Conservation (phyloP, 2,113 vertebrate species). For the Sminthopsis crassicaudata region DNA sequence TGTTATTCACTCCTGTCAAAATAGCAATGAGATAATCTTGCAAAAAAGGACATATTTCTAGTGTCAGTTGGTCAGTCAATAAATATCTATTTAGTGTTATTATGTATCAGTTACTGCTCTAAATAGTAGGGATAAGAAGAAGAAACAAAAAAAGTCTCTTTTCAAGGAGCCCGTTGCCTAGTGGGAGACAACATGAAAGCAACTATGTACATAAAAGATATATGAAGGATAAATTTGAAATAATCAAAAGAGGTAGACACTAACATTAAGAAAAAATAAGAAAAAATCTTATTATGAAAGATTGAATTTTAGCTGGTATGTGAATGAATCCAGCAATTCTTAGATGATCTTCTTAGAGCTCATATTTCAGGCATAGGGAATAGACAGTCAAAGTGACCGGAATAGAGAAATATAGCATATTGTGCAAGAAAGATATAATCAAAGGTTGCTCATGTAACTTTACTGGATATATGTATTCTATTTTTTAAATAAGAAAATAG, state of each 20-base stretch:
- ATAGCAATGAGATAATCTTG: background rate
- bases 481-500: background rate
- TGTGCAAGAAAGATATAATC: background rate
- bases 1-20: slow-evolving; percentile 29
- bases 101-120: background rate
- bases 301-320: background rate
- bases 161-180: background rate
- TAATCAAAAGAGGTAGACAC: background rate
- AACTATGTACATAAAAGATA: background rate
- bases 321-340: background rate
- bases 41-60: background rate
- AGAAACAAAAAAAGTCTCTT: background rate
- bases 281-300: background rate
- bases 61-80: background rate
- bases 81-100: background rate
- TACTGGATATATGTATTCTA: background rate
- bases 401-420: background rate
- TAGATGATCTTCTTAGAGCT: too few relatives aligned
- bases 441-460: background rate
- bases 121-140: background rate
- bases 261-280: background rate
- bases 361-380: background rate
- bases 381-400: background rate
- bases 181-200: background rate
- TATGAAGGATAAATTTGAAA: background rate